Evolutionary conservation across 2,888 invertebrate genomes (phyloP).

Genomic region (Lagria hirta): DNA sequence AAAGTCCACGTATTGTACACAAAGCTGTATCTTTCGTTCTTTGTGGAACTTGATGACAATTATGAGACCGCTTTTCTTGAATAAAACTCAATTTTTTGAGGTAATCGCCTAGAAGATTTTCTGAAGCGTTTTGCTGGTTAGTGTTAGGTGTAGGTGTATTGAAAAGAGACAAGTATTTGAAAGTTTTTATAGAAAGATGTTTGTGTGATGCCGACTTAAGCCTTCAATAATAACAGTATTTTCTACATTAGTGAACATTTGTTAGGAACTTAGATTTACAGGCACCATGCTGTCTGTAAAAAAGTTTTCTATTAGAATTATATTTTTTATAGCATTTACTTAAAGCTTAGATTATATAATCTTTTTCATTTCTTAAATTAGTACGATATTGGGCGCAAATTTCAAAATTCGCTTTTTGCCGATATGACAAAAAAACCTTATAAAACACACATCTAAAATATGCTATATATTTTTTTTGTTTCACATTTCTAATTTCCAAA

Average conservation of each 20-base stretch:
- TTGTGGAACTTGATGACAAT: conserved; percentile 21
- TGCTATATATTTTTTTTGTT: too few species aligned
- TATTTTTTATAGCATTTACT: too few species aligned
- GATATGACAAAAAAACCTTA: too few species aligned
- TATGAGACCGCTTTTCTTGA: conserved; percentile 14
- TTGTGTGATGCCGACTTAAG: conserved; percentile 35
- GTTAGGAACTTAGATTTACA: conserved; percentile 23
- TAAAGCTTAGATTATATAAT: too few species aligned
- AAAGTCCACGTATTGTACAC: conserved; percentile 10
- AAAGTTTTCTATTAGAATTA: too few species aligned
- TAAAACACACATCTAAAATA: too few species aligned
- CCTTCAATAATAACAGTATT: conserved; percentile 41
- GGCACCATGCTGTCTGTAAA: conserved; percentile 40
- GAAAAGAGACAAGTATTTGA: conserved; percentile 17
- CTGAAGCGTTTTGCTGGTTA: conserved; percentile 21
- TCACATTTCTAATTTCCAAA: too few species aligned
- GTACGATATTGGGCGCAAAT: too few species aligned
- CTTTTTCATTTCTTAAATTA: too few species aligned
- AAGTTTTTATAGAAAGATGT: conserved; percentile 23
- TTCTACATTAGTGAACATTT: conserved; percentile 46
- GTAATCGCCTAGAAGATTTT: conserved; percentile 34
- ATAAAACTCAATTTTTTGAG: conserved; percentile 33
- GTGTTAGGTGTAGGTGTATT: conserved; percentile 11
- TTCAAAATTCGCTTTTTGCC: too few species aligned
- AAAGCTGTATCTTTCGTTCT: conserved; percentile 13